Conservation (phyloP, 1,140 invertebrate genomes). For the Luehdorfia chinensis region DNA sequence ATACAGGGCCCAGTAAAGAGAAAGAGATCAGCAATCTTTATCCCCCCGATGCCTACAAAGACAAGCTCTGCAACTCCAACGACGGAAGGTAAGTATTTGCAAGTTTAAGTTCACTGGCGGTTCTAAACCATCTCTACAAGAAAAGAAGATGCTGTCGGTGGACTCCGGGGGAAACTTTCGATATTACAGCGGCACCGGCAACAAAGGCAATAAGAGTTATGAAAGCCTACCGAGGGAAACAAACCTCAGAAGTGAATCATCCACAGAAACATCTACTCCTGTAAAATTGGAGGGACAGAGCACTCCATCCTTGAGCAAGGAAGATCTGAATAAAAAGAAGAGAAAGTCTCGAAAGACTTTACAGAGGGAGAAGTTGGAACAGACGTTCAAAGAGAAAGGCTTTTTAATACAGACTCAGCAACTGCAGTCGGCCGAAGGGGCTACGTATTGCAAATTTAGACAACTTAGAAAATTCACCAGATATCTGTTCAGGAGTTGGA, state of each 20-base stretch:
- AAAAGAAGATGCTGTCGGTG: slow-evolving; percentile 93
- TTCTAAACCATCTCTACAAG: slow-evolving; percentile 88
- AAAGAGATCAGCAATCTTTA: slow-evolving; percentile 89
- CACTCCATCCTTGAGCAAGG: slow-evolving; percentile 23
- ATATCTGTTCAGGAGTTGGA: slow-evolving; percentile 95
- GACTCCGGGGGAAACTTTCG: slow-evolving; percentile 91
- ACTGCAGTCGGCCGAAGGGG: slow-evolving; percentile 92
- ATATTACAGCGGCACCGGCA: slow-evolving; percentile 88
- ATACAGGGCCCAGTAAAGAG: slow-evolving; percentile 79
- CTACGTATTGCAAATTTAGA: slow-evolving; percentile 95
- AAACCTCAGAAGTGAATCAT: slow-evolving; percentile 63
- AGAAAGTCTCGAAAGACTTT: slow-evolving; percentile 88
- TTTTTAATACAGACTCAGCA: slow-evolving; percentile 96
- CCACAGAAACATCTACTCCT: slow-evolving; percentile 39
- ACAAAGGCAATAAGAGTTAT: slow-evolving; percentile 86
- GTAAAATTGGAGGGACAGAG: slow-evolving; percentile 50
- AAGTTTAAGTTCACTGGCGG: slow-evolving; percentile 96
- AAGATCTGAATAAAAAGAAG: slow-evolving; percentile 79
- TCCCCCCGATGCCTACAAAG: slow-evolving; percentile 86
- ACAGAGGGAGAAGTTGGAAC: slow-evolving; percentile 91
- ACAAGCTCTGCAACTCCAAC: slow-evolving; percentile 84
- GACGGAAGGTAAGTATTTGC: slow-evolving; percentile 90
- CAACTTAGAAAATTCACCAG: slow-evolving; percentile 94
- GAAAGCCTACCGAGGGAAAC: slow-evolving; percentile 86
- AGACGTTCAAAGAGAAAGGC: slow-evolving; percentile 94